Base-by-base conservation (phyloP, 2,888 invertebrate species). In the Lasioglossum oenotherae region DNA sequence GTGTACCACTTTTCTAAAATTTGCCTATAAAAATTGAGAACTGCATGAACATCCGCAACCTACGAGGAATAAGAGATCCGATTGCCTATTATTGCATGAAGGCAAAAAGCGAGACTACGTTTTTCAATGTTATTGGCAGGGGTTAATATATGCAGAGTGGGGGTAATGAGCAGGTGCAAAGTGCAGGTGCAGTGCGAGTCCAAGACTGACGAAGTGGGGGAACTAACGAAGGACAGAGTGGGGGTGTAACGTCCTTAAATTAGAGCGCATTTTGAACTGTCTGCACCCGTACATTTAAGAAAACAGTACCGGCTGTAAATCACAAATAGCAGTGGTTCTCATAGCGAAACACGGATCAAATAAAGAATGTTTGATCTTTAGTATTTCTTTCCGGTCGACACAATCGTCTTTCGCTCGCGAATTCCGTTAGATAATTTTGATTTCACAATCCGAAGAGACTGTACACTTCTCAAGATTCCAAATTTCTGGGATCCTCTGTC, bases 401-500 rank as follows among this genome's bases (percentile, higher is more conserved):
- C 19, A 35, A 67, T 31, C 41, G 6, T 19, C 35, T 19, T 35
- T 67, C 3, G 35, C 19, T 35, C 35, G 8, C n/a, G 19, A 35
- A 2, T 67, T 19, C 1, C 1, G 10, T 67, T 8, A n/a, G 67
- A 8, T 19, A 4, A 44, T 23, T 19, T 67, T 31, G 3, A 41
- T 31, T 31, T 10, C 2, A 64, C 60, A 16, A 16, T 16, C 19
- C 2, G 16, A 64, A 31, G 31, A 31, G 64, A 19, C 10, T 19
- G 35, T 27, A 71, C 71, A 5, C n/a, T 31, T n/a, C 12, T 27
- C 38, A 12, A 12, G n/a, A n/a, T 57, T 57, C 57, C 23, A 64
- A 46, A 78, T 73, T 71, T 69, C 73, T 35, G 60, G 38, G 35
- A 57, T 72, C 73, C 57, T 49, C 38, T 23, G 76, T 19, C 69